These are phyloP conservation scores for Idaea straminata DNA, from an alignment of 2,888 invertebrate species.

Conservation along the genomic window DNA sequence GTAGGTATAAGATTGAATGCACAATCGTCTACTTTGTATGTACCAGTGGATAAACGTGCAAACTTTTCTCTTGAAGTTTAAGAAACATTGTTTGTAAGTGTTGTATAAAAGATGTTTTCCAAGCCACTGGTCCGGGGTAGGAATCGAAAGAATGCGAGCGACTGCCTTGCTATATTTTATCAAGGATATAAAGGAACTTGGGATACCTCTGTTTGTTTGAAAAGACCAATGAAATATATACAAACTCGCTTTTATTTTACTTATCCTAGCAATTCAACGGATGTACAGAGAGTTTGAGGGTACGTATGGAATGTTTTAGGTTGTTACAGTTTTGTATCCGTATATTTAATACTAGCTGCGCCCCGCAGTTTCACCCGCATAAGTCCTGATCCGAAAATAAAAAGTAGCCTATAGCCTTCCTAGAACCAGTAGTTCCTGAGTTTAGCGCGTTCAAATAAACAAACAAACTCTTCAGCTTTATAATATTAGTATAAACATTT, in stretches of 20 bases:
- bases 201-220: conserved; percentile 66
- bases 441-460: too few species aligned
- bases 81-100: conserved; percentile 10
- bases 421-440: too few species aligned
- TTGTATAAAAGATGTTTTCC: conserved; percentile 60
- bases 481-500: too few species aligned
- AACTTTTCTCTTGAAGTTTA: conserved; percentile 29
- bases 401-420: too few species aligned
- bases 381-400: too few species aligned
- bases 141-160: conserved; percentile 64
- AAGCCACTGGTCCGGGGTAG: conserved; percentile 48
- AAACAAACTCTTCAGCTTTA: too few species aligned
- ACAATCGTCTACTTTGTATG: background rate
- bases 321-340: conserved; percentile 21
- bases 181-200: conserved; percentile 59
- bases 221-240: conserved; percentile 59
- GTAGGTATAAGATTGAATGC: background rate
- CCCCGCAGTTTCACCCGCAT: background rate
- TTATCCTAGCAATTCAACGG: conserved; percentile 64
- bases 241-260: conserved; percentile 65
- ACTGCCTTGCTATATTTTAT: conserved; percentile 69
- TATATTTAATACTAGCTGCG: background rate
- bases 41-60: conserved; percentile 19
- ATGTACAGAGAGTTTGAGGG: conserved; percentile 50
- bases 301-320: conserved; percentile 36